Base-by-base conservation (phyloP, 2,888 invertebrate genomes). In the Pantelozetes paolii region DNA sequence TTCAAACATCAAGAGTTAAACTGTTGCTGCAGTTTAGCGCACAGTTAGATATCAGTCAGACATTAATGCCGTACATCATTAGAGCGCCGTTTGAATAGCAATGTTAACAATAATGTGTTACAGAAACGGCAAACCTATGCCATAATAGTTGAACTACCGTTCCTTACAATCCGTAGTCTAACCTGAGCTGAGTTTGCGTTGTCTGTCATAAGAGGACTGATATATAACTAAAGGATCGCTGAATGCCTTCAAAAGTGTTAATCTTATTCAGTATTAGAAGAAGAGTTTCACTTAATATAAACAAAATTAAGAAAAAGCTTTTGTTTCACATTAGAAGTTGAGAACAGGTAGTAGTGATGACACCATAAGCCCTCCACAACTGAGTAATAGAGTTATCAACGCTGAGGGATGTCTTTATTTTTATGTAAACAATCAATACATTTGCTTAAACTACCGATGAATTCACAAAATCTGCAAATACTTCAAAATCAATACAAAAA, bases 151-250 rank as follows among this genome's bases (percentile, higher is more conserved):
- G 23, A 18, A 8, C 54, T 23, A 54, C 54, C 23, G 54, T 54
- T 54, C 26, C n/a, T 23, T 26, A 23, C 54, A 48, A 48, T 20
- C 54, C 23, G 8, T 20, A 20, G 20, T 8, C 54, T 54, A 20
- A 54, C 26, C 3, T 26, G 20, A 54, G 8, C 54, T 54, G 54
- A 20, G 54, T 54, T 54, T 54, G 54, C 54, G 54, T 54, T 54
- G 54, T 23, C 54, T 15, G 26, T 8, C 45, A 45, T 2, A 36
- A 36, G 36, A 45, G 45, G 11, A 45, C 45, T 2, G 2, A 15
- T 11, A 45, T 45, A 45, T 45, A 45, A 54, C 54, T 54, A 23
- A n/a, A 20, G 20, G 5, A 54, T 54, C 26, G 45, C 15, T 45
- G 15, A 15, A 18, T 45, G 45, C 45, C 15, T 45, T 45, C 45